Evolutionary conservation across 2,888 invertebrate genomes (phyloP), one percentile per base, ranked within the genome.

Genomic region (Cantharis nigra): DNA sequence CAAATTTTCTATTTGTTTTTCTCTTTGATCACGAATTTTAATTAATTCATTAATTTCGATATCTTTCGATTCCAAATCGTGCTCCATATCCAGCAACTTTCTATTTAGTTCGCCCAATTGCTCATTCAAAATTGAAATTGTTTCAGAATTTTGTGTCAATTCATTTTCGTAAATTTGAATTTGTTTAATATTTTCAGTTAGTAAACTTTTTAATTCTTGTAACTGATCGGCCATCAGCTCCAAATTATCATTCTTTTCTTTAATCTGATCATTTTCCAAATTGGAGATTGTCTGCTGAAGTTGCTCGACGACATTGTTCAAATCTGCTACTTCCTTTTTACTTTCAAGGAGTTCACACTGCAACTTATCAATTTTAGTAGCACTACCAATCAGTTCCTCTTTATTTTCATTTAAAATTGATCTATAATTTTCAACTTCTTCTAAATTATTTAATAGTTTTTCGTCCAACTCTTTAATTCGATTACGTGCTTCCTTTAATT

Each of bases 81-180:
- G 89, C 74, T 92, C 89, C 82, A 90, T 90, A 78, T 91, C 91
- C 72, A 90, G 87, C 79, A 94, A 87, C 79, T 89, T 90, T 65
- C 89, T 89, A 78, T 92, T 92, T 80, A 94, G 86, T 28, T 90
- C 89, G 65, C 90, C 89, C 4, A 91, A 86, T 79, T 90, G 87
- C 10, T 86, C 86, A 81, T 92, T 92, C 81, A 94, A 91, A 77
- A 92, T 78, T 3, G 91, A 90, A 71, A 93, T 92, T 0, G 92
- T 90, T 81, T 91, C 90, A 11, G 86, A 87, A 78, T 88, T 93
- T 89, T 86, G 91, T 5, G 88, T 81, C 78, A 92, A 89, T 87
- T 91, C 91, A 81, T 90, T 90, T 83, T 92, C 91, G 28, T 92
- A 88, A 5, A 90, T 89, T 83, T 90, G 89, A 3, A 91, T 86